Evolutionary conservation across 2,113 vertebrate genomes (phyloP).

Genomic region (Aplodontia rufa): DNA sequence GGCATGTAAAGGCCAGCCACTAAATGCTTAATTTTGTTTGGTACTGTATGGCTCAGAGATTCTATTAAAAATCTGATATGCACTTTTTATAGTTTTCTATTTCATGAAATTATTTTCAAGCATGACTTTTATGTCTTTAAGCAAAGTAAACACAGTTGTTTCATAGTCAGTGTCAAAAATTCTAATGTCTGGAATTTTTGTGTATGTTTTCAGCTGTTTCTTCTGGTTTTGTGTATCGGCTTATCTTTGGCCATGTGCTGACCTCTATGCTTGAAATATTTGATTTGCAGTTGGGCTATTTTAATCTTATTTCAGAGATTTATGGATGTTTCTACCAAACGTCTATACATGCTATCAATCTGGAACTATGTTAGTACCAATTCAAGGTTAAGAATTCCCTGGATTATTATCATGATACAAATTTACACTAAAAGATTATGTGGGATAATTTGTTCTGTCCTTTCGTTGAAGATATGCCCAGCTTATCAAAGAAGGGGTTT

Average conservation of each 20-base stretch:
- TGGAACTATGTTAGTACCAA: background rate
- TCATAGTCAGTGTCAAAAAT: background rate
- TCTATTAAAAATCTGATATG: background rate
- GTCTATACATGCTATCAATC: background rate
- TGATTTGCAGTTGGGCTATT: background rate
- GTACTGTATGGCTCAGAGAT: background rate
- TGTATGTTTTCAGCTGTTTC: background rate
- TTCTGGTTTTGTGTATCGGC: background rate
- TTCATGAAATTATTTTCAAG: conserved; percentile 38
- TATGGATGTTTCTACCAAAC: background rate
- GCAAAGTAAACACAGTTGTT: background rate
- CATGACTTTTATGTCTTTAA: conserved; percentile 18
- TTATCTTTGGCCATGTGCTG: background rate
- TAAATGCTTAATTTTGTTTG: conserved; percentile 35
- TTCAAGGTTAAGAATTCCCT: background rate
- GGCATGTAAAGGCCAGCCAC: background rate
- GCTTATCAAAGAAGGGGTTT: background rate
- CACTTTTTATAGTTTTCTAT: background rate
- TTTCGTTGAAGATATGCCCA: background rate
- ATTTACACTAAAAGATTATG: background rate
- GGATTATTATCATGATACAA: background rate
- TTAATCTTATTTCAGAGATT: conserved; percentile 10
- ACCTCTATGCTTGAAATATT: background rate
- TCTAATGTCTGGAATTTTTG: background rate
- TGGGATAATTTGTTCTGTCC: background rate